Conservation (phyloP, 2,797 vertebrate species). For the Threskiornis aethiopicus region DNA sequence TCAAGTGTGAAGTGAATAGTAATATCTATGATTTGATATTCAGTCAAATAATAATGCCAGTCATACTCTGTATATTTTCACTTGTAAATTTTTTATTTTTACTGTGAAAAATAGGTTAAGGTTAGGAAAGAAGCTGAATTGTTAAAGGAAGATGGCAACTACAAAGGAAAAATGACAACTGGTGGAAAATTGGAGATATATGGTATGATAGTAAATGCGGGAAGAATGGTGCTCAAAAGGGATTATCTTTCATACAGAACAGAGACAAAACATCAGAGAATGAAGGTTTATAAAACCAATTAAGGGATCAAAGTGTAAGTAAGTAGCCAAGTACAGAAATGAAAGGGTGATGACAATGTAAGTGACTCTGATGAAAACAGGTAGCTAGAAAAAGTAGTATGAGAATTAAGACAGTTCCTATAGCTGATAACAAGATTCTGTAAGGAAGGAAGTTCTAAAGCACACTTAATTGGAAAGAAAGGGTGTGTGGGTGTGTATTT, state of each 20-base stretch:
- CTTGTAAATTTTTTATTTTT: background rate
- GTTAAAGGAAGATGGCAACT: background rate
- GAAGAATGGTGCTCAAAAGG: background rate
- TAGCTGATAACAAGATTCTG: background rate
- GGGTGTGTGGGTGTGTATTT: background rate
- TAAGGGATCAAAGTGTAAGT: background rate
- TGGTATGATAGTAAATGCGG: background rate
- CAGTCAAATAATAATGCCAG: background rate
- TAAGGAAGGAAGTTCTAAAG: background rate
- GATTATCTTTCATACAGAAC: background rate
- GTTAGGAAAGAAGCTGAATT: background rate
- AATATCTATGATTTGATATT: background rate
- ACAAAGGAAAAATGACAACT: background rate
- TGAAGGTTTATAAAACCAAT: background rate
- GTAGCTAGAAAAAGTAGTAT: background rate
- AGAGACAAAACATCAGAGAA: background rate
- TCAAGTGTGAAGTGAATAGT: background rate
- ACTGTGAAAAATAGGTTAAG: background rate
- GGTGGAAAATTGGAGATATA: background rate
- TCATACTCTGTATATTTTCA: background rate
- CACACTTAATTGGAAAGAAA: background rate
- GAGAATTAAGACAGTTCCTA: background rate
- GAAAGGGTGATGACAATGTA: background rate
- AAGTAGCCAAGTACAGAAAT: background rate
- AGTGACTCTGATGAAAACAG: background rate